These are phyloP conservation scores for Helicoverpa armigera DNA, from an alignment of 1,140 invertebrate species.

Conservation along the genomic window DNA sequence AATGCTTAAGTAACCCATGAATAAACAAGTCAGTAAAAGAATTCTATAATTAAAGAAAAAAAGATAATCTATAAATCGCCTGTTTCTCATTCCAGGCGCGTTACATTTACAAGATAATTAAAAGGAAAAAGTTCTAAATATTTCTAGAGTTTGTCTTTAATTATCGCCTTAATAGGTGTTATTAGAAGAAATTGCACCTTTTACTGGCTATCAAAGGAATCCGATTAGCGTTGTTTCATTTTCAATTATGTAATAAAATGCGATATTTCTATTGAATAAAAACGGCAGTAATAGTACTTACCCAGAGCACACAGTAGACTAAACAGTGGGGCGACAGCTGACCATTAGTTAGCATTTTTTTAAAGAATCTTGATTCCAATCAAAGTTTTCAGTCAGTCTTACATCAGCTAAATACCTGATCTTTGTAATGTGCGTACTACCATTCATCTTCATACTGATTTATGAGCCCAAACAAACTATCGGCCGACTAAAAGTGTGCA, in stretches of 20 bases:
- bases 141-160: slow-evolving; percentile 8
- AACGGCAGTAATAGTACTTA: background rate
- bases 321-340: too few species aligned
- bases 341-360: too few species aligned
- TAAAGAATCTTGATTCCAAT: too few species aligned
- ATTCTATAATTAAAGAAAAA: background rate
- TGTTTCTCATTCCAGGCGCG: slow-evolving; percentile 17
- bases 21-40: background rate
- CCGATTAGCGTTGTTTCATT: background rate
- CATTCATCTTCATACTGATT: too few species aligned
- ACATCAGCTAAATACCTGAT: too few species aligned
- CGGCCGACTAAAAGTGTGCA: too few species aligned
- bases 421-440: too few species aligned
- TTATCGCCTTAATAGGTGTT: background rate
- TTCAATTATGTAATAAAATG: slow-evolving; percentile 23
- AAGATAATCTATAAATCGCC: background rate
- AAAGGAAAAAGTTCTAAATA: slow-evolving; percentile 4
- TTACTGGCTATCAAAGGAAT: slow-evolving; percentile 8
- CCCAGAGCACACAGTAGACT: too few species aligned
- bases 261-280: background rate
- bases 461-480: too few species aligned
- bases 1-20: background rate
- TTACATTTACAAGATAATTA: slow-evolving; percentile 20
- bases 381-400: too few species aligned
- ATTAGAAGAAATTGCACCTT: slow-evolving; percentile 22